Conservation (phyloP, 2,888 invertebrate genomes). For the Eutolmus rufibarbis region DNA sequence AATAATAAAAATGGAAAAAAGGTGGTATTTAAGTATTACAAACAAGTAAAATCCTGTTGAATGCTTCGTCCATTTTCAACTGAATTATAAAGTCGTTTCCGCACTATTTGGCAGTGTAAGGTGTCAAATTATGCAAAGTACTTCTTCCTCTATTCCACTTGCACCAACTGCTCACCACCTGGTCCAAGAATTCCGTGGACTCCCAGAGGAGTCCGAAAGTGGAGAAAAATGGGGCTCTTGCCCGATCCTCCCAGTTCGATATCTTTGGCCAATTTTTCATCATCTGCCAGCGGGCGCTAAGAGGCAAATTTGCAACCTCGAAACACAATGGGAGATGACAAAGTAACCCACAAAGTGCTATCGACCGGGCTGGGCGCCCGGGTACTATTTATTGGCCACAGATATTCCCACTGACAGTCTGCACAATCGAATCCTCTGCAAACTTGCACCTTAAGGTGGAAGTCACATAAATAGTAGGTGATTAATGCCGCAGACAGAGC, state of each 20-base stretch:
- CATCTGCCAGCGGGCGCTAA: background rate
- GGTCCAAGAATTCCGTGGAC: background rate
- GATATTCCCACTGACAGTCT: background rate
- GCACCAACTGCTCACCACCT: background rate
- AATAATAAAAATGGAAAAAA: background rate
- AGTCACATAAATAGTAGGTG: conserved; percentile 41
- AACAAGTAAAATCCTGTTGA: background rate
- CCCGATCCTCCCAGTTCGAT: background rate
- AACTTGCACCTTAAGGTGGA: conserved; percentile 39
- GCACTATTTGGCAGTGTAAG: background rate
- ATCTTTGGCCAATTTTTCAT: background rate
- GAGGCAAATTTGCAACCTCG: background rate
- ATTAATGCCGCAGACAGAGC: conserved; percentile 35
- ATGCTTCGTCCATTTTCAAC: background rate
- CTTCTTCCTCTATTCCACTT: too few relatives aligned
- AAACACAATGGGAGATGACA: conserved; percentile 27
- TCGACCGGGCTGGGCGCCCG: background rate
- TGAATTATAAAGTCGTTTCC: background rate
- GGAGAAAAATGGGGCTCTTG: background rate
- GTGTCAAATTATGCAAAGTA: background rate
- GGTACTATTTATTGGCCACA: conserved; percentile 27
- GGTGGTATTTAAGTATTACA: background rate
- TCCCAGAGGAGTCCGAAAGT: background rate
- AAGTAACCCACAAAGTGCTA: conserved; percentile 17
- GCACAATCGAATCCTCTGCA: conserved; percentile 26